Conservation (phyloP, 2,888 invertebrate genomes). For the Mythimna vitellina region DNA sequence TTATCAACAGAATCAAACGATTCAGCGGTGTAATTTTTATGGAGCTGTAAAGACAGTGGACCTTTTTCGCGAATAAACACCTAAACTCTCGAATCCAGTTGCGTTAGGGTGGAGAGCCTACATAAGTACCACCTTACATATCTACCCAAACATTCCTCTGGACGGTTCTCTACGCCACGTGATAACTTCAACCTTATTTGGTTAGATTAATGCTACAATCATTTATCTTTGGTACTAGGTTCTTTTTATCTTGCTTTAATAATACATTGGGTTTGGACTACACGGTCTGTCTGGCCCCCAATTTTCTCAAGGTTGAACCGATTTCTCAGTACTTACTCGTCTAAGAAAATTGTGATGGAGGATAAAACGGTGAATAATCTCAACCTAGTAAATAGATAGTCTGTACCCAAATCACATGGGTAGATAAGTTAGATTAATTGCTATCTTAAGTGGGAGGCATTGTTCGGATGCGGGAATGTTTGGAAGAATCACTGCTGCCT, state of each 20-base stretch:
- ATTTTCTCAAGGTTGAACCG: constrained; percentile 22
- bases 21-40: constrained; percentile 82
- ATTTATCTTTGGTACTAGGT: constrained; percentile 8
- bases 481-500: no score
- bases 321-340: constrained; percentile 36
- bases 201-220: constrained; percentile 12
- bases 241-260: constrained; percentile 34
- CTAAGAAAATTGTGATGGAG: constrained; percentile 18
- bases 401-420: constrained; percentile 51
- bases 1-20: constrained; percentile 79
- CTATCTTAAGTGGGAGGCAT: constrained; percentile 45
- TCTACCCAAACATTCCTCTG: constrained; percentile 3
- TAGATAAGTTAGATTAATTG: constrained; percentile 62
- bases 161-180: constrained; percentile 1
- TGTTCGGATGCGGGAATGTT: no score
- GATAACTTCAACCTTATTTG: constrained; percentile 11
- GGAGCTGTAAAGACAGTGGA: constrained; percentile 76
- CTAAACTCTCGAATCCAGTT: constrained; percentile 53
- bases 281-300: constrained; percentile 20
- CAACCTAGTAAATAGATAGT: constrained; percentile 51
- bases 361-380: constrained; percentile 53
- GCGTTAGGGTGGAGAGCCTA: constrained; percentile 38
- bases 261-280: constrained; percentile 28
- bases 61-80: constrained; percentile 70
- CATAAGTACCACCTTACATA: constrained; percentile 26